Evolutionary conservation across 2,113 vertebrate genomes (phyloP).

Genomic region (Sinocyclocheilus maitianheensis): DNA sequence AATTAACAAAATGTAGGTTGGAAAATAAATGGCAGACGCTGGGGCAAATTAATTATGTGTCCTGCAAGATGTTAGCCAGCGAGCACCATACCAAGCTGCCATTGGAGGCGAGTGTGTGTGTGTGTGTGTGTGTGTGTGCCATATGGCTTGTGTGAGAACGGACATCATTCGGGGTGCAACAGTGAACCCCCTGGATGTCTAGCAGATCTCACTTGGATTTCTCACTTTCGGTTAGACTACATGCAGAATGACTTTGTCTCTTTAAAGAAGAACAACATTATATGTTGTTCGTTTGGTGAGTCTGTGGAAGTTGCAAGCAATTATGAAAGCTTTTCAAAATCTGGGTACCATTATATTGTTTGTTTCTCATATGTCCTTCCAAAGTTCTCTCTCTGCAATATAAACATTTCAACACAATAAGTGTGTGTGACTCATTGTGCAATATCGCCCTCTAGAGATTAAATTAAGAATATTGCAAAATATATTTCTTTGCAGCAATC

Average conservation of each 20-base stretch:
- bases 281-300: background rate
- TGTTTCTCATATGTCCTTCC: background rate
- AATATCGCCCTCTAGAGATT: slow-evolving; percentile 67
- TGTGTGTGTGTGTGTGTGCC: slow-evolving; percentile 58
- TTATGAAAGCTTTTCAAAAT: background rate
- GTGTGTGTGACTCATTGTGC: slow-evolving; percentile 39
- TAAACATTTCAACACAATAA: background rate
- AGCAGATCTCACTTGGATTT: slow-evolving; percentile 59
- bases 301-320: background rate
- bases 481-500: background rate
- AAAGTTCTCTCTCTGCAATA: background rate
- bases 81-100: slow-evolving; percentile 68
- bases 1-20: slow-evolving; percentile 81
- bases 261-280: background rate
- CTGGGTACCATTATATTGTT: background rate
- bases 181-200: slow-evolving; percentile 65
- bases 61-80: slow-evolving; percentile 76
- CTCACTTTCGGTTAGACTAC: slow-evolving; percentile 30
- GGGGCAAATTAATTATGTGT: slow-evolving; percentile 81
- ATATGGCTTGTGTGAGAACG: slow-evolving; percentile 74
- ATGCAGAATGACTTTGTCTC: background rate
- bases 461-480: background rate
- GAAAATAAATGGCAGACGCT: slow-evolving; percentile 80
- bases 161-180: slow-evolving; percentile 60
- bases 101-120: slow-evolving; percentile 49